phyloP scores from a whole-genome alignment of 2,113 vertebrate genomes.

The Rhinolophus ferrumequinum region DNA sequence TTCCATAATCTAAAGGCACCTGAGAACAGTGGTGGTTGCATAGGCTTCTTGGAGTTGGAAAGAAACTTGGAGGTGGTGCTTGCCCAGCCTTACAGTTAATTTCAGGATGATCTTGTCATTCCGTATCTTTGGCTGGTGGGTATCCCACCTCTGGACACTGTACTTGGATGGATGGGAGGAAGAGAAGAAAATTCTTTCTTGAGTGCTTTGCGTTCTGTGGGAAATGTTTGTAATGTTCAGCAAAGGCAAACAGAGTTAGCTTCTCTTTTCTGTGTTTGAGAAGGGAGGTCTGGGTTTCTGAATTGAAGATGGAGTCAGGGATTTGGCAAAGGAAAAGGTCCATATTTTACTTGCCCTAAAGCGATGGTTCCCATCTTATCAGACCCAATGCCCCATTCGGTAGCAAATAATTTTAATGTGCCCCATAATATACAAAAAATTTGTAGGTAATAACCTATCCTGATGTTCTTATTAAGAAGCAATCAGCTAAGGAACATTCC shows the following conservation, averaged over 20 bases:
- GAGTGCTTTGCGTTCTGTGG: neutral
- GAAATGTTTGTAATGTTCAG: neutral
- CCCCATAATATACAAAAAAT: neutral
- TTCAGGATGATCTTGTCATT: neutral
- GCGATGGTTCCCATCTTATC: neutral
- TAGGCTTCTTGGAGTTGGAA: neutral
- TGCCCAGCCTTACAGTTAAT: neutral
- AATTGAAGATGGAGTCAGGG: neutral
- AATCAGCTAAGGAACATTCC: too few relatives aligned
- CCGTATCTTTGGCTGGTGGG: neutral
- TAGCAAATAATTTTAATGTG: neutral
- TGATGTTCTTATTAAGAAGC: neutral
- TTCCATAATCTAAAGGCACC: neutral
- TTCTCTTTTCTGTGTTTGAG: neutral
- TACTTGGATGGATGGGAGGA: neutral
- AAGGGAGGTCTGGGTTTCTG: neutral
- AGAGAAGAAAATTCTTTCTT: neutral
- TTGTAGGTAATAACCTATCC: neutral
- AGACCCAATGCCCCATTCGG: neutral
- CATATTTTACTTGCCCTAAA: neutral
- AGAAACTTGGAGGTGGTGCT: neutral
- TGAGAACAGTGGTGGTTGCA: neutral
- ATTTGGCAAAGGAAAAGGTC: neutral
- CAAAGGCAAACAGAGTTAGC: neutral
- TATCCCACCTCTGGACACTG: neutral